A percentile compares a stretch with the other conserved stretches of the same genome.
Evolutionary conservation across 2,113 vertebrate genomes (phyloP).

Genomic region (Pongo pygmaeus): DNA sequence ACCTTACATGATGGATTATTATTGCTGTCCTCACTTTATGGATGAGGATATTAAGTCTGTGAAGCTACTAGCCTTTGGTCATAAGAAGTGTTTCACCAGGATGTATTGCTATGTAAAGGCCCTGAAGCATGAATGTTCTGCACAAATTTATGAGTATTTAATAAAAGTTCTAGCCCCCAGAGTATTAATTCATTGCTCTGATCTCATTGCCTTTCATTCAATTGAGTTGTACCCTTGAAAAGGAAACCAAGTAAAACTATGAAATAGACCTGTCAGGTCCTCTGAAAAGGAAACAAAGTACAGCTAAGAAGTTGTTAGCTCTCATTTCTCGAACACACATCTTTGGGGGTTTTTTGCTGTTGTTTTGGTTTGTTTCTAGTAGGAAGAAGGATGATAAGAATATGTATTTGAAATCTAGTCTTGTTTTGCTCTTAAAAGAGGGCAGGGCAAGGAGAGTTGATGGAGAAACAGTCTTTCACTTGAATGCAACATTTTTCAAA

Average conservation of each 20-base stretch:
- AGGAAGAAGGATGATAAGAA: neutral
- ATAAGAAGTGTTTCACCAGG: slow-evolving; percentile 42
- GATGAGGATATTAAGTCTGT: slow-evolving; percentile 43
- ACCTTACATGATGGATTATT: slow-evolving; percentile 33
- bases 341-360: neutral
- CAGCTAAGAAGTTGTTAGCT: neutral
- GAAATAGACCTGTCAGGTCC: neutral
- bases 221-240: slow-evolving; percentile 43
- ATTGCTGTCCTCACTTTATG: slow-evolving; percentile 35
- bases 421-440: slow-evolving; percentile 53
- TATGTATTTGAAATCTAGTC: slow-evolving; percentile 46
- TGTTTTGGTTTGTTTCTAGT: neutral
- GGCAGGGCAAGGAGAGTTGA: slow-evolving; percentile 49
- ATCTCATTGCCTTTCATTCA: slow-evolving; percentile 46
- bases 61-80: slow-evolving; percentile 58
- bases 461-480: slow-evolving; percentile 60
- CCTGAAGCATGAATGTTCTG: slow-evolving; percentile 58
- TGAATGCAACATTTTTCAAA: slow-evolving; percentile 69
- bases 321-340: slow-evolving; percentile 4
- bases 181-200: slow-evolving; percentile 51
- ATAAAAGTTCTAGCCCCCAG: slow-evolving; percentile 42
- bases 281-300: neutral
- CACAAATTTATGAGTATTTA: slow-evolving; percentile 59
- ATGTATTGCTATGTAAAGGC: slow-evolving; percentile 47
- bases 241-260: neutral